Conservation (phyloP, 2,797 vertebrate genomes). For the Iguana delicatissima region DNA sequence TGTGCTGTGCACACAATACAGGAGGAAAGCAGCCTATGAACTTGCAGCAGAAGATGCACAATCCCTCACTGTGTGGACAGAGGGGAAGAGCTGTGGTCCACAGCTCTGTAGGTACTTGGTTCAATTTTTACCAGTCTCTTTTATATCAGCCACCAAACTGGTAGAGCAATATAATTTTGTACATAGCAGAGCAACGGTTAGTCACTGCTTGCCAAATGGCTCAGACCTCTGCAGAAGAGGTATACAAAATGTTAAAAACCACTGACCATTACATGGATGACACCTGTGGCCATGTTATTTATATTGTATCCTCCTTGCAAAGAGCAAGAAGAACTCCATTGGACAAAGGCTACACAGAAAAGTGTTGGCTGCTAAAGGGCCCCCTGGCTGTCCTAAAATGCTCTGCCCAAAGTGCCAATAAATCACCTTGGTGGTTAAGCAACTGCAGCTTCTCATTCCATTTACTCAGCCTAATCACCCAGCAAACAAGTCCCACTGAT, state of each 20-base stretch:
- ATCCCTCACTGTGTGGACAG: too few species aligned
- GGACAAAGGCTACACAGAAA: background rate
- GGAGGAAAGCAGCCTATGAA: background rate
- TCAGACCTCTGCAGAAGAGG: too few species aligned
- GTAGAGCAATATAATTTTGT: background rate
- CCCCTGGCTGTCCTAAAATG: background rate
- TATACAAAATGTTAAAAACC: too few species aligned
- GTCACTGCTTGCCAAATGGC: background rate
- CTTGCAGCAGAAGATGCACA: background rate
- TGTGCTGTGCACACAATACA: background rate
- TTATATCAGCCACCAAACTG: background rate
- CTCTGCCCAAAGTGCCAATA: background rate
- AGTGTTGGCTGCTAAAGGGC: too few species aligned
- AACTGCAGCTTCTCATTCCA: background rate
- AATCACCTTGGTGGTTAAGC: background rate
- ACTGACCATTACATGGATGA: background rate
- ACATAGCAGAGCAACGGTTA: background rate
- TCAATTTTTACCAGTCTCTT: background rate
- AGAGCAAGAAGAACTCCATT: background rate
- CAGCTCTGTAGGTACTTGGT: background rate
- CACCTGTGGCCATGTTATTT: background rate
- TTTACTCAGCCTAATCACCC: background rate
- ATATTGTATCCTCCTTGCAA: background rate
- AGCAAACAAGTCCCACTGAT: slow-evolving; percentile 3
- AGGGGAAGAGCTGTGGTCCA: background rate